Conservation (phyloP, 1,140 invertebrate genomes). For the Pseudomyrmex flavicornis region DNA sequence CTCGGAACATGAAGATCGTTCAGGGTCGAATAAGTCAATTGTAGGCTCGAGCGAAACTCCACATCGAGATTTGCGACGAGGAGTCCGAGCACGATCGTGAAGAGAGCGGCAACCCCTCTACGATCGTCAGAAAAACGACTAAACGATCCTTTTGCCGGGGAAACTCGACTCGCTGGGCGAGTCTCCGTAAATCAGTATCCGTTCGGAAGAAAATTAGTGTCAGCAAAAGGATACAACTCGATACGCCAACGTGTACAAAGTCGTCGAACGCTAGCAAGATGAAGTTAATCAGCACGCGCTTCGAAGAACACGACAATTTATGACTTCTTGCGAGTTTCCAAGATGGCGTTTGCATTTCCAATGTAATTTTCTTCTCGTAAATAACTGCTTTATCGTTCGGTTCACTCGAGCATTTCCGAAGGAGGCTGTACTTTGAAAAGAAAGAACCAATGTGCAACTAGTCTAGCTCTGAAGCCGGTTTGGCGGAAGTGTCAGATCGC, state of each 20-base stretch:
- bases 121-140: conserved; percentile 59
- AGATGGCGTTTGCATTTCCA: conserved; percentile 14
- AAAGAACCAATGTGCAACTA: neutral
- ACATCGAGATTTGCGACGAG: conserved; percentile 30
- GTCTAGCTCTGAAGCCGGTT: conserved; percentile 2
- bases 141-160: conserved; percentile 39
- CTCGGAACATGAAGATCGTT: conserved; percentile 44
- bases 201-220: conserved; percentile 70
- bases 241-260: conserved; percentile 24
- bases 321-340: neutral
- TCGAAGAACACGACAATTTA: conserved; percentile 52
- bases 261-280: conserved; percentile 21
- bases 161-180: conserved; percentile 66
- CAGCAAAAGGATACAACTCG: conserved; percentile 57
- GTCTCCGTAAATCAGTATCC: conserved; percentile 70
- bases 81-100: conserved; percentile 29
- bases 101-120: conserved; percentile 53
- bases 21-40: conserved; percentile 59
- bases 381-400: conserved; percentile 38
- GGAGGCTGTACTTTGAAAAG: conserved; percentile 1
- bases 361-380: conserved; percentile 38
- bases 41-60: conserved; percentile 13
- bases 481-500: conserved; percentile 1
- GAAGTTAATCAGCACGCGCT: conserved; percentile 55
- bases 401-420: conserved; percentile 5